Percentiles rank a stretch among this genome's conserved stretches.
Conservation (phyloP, 2,888 invertebrate genomes). For the Norana najaformis region DNA sequence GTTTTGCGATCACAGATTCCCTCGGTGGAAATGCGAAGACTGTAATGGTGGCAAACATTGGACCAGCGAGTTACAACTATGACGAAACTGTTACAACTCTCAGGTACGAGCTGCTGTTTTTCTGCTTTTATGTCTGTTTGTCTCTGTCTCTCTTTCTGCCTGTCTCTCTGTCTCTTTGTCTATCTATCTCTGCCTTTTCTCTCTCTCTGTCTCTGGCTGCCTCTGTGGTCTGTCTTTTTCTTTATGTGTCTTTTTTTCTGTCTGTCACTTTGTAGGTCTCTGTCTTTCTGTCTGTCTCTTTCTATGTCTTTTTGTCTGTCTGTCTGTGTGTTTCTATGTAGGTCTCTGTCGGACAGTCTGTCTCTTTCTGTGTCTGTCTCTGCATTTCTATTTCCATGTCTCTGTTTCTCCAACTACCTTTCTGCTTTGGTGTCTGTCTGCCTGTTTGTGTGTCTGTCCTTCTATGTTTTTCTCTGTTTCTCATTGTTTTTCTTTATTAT, state of each 20-base stretch:
- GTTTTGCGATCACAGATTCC: slow-evolving; percentile 72
- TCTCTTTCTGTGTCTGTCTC: background rate
- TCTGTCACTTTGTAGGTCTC: background rate
- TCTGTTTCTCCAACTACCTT: no score
- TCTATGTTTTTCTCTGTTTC: background rate
- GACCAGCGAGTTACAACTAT: slow-evolving; percentile 95
- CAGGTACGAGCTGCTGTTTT: slow-evolving; percentile 63
- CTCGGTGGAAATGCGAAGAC: slow-evolving; percentile 98
- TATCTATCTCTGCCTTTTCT: background rate
- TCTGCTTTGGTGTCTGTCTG: no score
- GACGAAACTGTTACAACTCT: slow-evolving; percentile 96
- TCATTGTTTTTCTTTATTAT: no score
- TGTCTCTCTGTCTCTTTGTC: background rate
- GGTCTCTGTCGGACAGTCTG: background rate
- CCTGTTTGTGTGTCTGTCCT: background rate
- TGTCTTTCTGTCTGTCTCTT: background rate
- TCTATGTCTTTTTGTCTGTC: background rate
- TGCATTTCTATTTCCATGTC: background rate
- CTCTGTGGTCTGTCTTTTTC: background rate
- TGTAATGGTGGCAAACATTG: slow-evolving; percentile 98
- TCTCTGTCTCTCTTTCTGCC: background rate
- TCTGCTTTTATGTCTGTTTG: background rate
- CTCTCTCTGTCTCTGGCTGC: background rate
- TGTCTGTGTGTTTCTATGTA: no score
- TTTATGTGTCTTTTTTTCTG: background rate